Evolutionary conservation across 2,113 vertebrate species (phyloP).

Genomic region (Sorex fumeus): DNA sequence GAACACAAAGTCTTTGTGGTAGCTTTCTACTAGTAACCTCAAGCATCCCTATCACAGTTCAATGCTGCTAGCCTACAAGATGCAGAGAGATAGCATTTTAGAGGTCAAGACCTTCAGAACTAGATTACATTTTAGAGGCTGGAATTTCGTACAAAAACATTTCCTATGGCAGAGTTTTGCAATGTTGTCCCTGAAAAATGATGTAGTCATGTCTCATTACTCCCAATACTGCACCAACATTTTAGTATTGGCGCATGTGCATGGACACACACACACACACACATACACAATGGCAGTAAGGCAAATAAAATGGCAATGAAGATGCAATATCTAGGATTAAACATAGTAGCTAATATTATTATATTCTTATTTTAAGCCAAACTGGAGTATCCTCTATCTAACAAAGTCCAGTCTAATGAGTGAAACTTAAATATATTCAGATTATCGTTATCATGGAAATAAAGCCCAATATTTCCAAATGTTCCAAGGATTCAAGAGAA

Average conservation of each 20-base stretch:
- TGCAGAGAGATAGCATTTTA: not conserved
- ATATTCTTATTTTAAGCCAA: not conserved
- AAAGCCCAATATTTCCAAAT: not conserved
- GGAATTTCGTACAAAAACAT: not conserved
- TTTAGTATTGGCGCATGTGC: not conserved
- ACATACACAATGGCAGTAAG: not conserved
- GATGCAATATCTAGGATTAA: constrained; percentile 11
- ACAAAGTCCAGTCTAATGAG: not conserved
- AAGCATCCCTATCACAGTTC: not conserved
- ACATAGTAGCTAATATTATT: constrained; percentile 8
- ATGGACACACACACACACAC: too few species aligned
- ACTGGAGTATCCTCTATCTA: not conserved
- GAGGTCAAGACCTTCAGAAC: not conserved
- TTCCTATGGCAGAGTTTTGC: not conserved
- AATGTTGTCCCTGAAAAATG: not conserved
- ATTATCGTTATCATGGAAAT: accelerated
- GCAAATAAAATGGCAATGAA: not conserved
- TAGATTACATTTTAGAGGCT: not conserved
- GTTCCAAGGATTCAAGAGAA: not conserved
- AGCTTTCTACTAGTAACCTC: not conserved
- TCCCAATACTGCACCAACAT: not conserved
- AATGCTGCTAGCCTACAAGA: not conserved
- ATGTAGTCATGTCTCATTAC: not conserved
- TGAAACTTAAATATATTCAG: not conserved
- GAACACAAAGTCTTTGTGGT: not conserved